phyloP scores from a whole-genome alignment of 2,888 invertebrate species.

The Lithosia quadra region DNA sequence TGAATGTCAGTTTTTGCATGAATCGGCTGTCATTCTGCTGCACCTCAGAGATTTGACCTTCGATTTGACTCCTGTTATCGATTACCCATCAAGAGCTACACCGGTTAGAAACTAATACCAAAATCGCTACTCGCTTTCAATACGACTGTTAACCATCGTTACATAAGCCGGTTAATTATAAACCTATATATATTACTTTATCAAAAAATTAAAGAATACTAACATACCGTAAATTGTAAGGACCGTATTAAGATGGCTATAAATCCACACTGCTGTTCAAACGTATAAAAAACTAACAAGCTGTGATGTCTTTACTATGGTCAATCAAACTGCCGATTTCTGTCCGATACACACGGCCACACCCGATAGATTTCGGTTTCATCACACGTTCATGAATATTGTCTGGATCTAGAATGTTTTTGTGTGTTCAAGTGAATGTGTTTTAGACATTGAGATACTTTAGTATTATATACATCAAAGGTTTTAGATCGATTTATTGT shows the following conservation, averaged over 20 bases:
- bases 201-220: slow-evolving; percentile 39
- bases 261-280: slow-evolving; percentile 36
- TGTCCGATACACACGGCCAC: slow-evolving; percentile 29
- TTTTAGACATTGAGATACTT: slow-evolving; percentile 21
- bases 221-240: slow-evolving; percentile 44
- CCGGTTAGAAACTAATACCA: not conserved
- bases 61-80: not conserved
- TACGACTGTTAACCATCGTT: slow-evolving; percentile 11
- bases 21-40: not conserved
- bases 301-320: slow-evolving; percentile 27
- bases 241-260: slow-evolving; percentile 38
- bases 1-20: not conserved
- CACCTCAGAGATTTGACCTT: too few relatives aligned
- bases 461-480: not conserved
- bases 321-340: slow-evolving; percentile 43
- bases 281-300: slow-evolving; percentile 39
- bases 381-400: slow-evolving; percentile 32
- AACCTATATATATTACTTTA: slow-evolving; percentile 37
- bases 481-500: slow-evolving; percentile 20
- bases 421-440: slow-evolving; percentile 31
- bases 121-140: slow-evolving; percentile 18
- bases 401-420: slow-evolving; percentile 20
- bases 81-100: not conserved
- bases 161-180: slow-evolving; percentile 28
- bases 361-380: slow-evolving; percentile 33